Conservation (phyloP, 1,140 invertebrate genomes). For the Bombus pyrosoma region DNA sequence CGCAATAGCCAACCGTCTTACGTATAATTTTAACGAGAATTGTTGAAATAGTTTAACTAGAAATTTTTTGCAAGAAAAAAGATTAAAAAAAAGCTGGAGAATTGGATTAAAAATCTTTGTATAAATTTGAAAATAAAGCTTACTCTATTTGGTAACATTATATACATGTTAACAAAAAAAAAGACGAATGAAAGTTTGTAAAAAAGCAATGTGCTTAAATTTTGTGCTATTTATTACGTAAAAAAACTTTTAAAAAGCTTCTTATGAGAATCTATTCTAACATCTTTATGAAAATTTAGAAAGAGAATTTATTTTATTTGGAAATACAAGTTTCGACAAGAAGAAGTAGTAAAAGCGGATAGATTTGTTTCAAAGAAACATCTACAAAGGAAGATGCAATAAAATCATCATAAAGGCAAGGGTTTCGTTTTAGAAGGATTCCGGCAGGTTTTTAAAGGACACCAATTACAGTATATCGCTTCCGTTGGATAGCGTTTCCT, state of each 20-base stretch:
- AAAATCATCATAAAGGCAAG: slow-evolving; percentile 11
- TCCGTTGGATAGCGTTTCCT: slow-evolving; percentile 36
- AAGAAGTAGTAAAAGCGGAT: background rate
- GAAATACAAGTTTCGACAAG: background rate
- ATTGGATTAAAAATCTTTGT: background rate
- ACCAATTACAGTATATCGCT: slow-evolving; percentile 37
- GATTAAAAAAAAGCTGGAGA: background rate
- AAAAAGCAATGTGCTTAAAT: too few relatives aligned
- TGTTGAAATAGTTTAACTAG: background rate
- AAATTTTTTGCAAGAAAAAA: background rate
- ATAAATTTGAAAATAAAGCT: background rate
- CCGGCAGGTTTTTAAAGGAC: slow-evolving; percentile 40
- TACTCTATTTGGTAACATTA: background rate
- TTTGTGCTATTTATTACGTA: too few relatives aligned
- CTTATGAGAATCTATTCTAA: background rate
- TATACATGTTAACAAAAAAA: too few relatives aligned
- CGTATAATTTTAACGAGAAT: background rate
- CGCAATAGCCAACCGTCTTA: background rate
- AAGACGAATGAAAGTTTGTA: too few relatives aligned
- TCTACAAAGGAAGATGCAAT: background rate
- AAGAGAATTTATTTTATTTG: background rate
- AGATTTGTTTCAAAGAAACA: background rate
- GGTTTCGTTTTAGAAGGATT: background rate
- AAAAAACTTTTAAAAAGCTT: too few relatives aligned
- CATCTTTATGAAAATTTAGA: background rate